Percentiles rank a stretch among this genome's conserved stretches.
Evolutionary conservation across 2,888 invertebrate genomes (phyloP).

Genomic region (Melinaea menophilus): DNA sequence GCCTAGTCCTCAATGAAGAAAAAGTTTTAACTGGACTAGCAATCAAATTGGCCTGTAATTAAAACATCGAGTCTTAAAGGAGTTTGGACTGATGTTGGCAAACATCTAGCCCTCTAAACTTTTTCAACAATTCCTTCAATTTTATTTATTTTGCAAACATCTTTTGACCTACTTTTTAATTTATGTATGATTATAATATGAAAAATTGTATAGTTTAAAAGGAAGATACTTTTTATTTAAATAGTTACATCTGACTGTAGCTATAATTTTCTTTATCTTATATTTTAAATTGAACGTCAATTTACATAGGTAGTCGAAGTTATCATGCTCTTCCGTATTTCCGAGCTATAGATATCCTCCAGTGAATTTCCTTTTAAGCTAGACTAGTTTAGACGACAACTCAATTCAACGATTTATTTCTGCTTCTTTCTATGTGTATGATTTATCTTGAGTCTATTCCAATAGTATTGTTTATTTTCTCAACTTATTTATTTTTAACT

Average conservation of each 20-base stretch:
- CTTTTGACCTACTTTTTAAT: background rate
- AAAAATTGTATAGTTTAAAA: too few species aligned
- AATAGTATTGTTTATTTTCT: too few species aligned
- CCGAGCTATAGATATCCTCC: too few species aligned
- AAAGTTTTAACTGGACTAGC: conserved; percentile 54
- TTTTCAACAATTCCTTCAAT: conserved; percentile 20
- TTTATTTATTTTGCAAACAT: conserved; percentile 21
- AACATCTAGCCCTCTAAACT: conserved; percentile 28
- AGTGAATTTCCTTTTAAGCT: too few species aligned
- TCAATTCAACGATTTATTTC: conserved; percentile 10
- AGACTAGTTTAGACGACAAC: conserved; percentile 6
- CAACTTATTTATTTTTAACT: too few species aligned
- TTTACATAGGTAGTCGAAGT: too few species aligned
- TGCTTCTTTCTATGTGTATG: conserved; percentile 8
- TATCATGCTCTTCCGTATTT: too few species aligned
- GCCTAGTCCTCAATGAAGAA: conserved; percentile 13
- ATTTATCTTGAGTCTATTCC: background rate
- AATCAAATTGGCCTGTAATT: conserved; percentile 59
- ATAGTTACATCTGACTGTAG: too few species aligned
- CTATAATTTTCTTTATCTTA: too few species aligned
- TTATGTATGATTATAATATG: too few species aligned
- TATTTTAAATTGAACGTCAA: too few species aligned
- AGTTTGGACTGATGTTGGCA: conserved; percentile 25
- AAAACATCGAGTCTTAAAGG: conserved; percentile 41
- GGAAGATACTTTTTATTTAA: too few species aligned